phyloP scores from a whole-genome alignment of 2,113 vertebrate genomes.

The Pica pica region DNA sequence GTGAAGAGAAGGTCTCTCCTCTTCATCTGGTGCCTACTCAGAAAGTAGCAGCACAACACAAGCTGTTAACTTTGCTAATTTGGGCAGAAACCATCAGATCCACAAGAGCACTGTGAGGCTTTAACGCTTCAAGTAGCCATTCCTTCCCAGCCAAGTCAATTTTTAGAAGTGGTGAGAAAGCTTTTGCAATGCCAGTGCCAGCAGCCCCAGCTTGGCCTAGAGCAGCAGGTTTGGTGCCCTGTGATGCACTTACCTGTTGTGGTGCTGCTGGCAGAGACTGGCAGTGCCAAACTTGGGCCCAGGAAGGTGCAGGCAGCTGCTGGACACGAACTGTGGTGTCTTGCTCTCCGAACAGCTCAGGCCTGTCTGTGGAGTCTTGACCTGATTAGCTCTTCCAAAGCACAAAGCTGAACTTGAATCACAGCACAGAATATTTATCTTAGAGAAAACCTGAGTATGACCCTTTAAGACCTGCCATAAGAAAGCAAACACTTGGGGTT shows the following conservation, averaged over 20 bases:
- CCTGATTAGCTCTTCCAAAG: not conserved
- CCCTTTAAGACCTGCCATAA: not conserved
- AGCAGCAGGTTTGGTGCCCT: not conserved
- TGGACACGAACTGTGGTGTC: fast-evolving
- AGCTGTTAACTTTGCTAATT: not conserved
- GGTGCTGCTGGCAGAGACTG: not conserved
- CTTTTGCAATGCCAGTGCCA: not conserved
- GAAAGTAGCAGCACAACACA: fast-evolving
- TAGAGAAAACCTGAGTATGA: not conserved
- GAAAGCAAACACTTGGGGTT: conserved; percentile 43
- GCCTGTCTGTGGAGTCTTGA: not conserved
- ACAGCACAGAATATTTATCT: not conserved
- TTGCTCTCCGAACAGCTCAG: not conserved
- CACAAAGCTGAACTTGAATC: conserved; percentile 10
- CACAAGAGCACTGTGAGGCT: not conserved
- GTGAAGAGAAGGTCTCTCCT: not conserved
- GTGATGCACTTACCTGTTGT: not conserved
- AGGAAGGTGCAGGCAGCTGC: not conserved
- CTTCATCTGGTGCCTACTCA: not conserved
- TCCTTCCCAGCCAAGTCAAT: not conserved
- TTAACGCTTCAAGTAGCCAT: not conserved
- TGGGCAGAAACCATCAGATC: not conserved
- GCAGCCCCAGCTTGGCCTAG: not conserved
- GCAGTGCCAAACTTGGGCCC: not conserved
- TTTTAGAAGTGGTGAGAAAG: not conserved